These are phyloP conservation scores for Fratercula arctica DNA, from an alignment of 2,797 vertebrate species.

Conservation along the genomic window DNA sequence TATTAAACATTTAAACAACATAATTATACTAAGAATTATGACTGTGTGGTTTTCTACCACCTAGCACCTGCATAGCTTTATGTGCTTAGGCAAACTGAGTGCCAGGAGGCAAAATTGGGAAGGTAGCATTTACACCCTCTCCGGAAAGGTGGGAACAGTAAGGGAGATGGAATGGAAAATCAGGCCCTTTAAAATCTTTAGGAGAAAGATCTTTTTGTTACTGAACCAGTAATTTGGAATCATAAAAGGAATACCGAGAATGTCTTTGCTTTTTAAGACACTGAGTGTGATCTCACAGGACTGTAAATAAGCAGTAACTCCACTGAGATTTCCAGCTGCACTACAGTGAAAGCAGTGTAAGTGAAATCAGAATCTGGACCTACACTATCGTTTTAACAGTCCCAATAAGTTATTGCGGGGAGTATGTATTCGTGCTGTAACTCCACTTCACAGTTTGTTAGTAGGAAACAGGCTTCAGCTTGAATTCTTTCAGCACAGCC, in stretches of 20 bases:
- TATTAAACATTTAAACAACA: neutral
- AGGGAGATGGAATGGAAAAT: neutral
- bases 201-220: neutral
- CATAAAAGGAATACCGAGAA: neutral
- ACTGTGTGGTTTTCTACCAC: neutral
- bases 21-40: neutral
- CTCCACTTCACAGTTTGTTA: neutral
- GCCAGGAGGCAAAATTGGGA: neutral
- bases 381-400: neutral
- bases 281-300: neutral
- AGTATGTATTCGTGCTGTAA: neutral
- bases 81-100: neutral
- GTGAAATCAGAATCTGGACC: neutral
- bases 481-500: neutral
- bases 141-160: neutral
- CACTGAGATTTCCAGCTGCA: neutral
- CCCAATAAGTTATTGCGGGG: neutral
- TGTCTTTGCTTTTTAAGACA: neutral
- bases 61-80: neutral
- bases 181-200: neutral
- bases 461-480: neutral
- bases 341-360: neutral
- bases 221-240: neutral
- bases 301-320: neutral
- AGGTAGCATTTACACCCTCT: neutral